Conservation (phyloP, 2,888 invertebrate genomes). For the Eupithecia subfuscata region DNA sequence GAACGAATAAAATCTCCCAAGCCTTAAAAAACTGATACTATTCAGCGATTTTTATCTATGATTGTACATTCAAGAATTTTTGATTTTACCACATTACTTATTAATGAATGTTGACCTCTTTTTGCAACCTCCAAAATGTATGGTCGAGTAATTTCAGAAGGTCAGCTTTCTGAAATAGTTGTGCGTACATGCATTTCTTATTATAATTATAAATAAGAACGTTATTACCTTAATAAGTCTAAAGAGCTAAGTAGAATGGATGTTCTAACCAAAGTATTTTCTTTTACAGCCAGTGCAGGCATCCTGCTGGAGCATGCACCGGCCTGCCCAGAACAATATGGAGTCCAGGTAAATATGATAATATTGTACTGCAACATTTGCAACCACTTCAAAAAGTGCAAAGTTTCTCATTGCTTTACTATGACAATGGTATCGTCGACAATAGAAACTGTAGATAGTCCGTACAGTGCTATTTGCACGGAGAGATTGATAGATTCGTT, state of each 20-base stretch:
- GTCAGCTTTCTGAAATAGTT: conserved; percentile 10
- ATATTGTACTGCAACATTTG: background rate
- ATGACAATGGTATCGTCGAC: no score
- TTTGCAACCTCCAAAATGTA: conserved; percentile 13
- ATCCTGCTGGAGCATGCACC: conserved; percentile 87
- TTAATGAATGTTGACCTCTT: background rate
- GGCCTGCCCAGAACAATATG: conserved; percentile 91
- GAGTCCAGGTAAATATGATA: conserved; percentile 83
- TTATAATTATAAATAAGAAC: background rate
- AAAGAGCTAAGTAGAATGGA: background rate
- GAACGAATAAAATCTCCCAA: background rate
- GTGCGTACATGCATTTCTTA: conserved; percentile 5
- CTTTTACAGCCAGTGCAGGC: conserved; percentile 84
- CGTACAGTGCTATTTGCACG: no score
- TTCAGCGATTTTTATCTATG: background rate
- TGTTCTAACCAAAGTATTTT: conserved; percentile 13
- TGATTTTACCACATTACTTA: background rate
- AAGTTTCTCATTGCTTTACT: no score
- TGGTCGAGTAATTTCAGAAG: conserved; percentile 16
- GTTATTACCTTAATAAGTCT: background rate
- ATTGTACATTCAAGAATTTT: background rate
- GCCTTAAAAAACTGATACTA: no score
- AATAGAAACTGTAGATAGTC: no score
- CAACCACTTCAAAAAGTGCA: no score
- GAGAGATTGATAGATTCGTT: no score